Conservation (phyloP, 2,797 vertebrate genomes). For the Megalops cyprinoides region DNA sequence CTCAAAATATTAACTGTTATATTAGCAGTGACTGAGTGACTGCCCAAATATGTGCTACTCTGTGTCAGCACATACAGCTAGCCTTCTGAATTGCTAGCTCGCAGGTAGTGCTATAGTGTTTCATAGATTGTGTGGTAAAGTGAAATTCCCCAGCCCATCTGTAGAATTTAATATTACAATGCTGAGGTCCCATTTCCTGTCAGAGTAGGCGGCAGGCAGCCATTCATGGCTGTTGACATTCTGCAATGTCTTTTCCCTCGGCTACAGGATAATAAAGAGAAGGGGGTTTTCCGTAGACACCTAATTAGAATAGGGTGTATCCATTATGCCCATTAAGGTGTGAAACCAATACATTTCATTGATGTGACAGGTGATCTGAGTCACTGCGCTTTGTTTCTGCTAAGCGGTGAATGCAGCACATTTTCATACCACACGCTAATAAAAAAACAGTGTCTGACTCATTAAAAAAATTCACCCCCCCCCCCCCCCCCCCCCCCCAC, state of each 20-base stretch:
- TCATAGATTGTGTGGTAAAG: too few species aligned
- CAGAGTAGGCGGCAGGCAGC: background rate
- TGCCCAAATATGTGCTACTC: too few species aligned
- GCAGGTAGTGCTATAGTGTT: too few species aligned
- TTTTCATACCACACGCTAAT: background rate
- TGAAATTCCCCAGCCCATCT: background rate
- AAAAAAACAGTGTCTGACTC: background rate
- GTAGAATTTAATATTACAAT: background rate
- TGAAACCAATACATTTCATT: background rate
- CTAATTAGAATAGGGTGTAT: conserved; percentile 22
- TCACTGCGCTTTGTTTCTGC: background rate
- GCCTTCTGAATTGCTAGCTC: too few species aligned
- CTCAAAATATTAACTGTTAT: too few species aligned
- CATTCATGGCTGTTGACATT: background rate
- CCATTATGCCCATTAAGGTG: background rate
- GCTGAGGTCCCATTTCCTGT: background rate
- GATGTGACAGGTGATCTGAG: background rate
- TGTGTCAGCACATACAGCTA: too few species aligned
- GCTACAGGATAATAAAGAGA: background rate
- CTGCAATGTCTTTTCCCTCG: background rate
- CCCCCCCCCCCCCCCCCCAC: background rate
- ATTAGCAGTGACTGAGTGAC: too few species aligned
- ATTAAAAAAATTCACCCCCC: background rate
- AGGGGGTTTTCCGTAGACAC: background rate
- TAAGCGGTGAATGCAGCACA: background rate